A percentile compares a stretch with the other conserved stretches of the same genome.
phyloP scores from a whole-genome alignment of 2,113 vertebrate genomes.

The Mungos mungo region DNA sequence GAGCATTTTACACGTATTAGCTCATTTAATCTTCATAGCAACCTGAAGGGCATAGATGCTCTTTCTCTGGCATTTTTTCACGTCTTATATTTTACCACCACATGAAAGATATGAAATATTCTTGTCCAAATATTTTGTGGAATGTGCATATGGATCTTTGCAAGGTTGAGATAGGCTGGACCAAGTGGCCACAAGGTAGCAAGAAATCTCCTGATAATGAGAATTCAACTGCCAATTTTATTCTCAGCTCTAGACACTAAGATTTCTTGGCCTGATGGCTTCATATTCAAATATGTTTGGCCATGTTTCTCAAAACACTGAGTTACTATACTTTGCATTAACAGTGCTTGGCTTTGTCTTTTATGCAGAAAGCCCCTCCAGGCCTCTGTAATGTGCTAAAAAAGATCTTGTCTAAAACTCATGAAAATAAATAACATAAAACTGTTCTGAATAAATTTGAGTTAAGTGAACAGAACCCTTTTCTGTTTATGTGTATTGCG shows the following conservation, averaged over 20 bases:
- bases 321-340: constrained; percentile 78
- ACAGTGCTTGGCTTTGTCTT: constrained; percentile 82
- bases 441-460: constrained; percentile 81
- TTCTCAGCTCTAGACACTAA: constrained; percentile 67
- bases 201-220: constrained; percentile 68
- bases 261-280: constrained; percentile 77
- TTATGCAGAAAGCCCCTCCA: constrained; percentile 80
- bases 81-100: not conserved
- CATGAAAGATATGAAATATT: not conserved
- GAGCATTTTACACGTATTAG: not conserved
- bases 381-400: constrained; percentile 83
- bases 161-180: constrained; percentile 47
- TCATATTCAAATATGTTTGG: constrained; percentile 77
- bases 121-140: not conserved
- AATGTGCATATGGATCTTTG: not conserved
- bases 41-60: not conserved
- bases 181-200: constrained; percentile 62
- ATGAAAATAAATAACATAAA: constrained; percentile 82
- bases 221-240: constrained; percentile 70
- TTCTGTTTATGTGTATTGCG: constrained; percentile 72
- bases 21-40: constrained; percentile 9
- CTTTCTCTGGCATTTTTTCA: not conserved
- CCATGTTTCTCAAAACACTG: constrained; percentile 77
- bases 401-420: constrained; percentile 81
- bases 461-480: constrained; percentile 78